Evolutionary conservation across 2,113 vertebrate genomes (phyloP), one percentile per base, ranked within the genome.

Genomic region (Coreoperca whiteheadi): DNA sequence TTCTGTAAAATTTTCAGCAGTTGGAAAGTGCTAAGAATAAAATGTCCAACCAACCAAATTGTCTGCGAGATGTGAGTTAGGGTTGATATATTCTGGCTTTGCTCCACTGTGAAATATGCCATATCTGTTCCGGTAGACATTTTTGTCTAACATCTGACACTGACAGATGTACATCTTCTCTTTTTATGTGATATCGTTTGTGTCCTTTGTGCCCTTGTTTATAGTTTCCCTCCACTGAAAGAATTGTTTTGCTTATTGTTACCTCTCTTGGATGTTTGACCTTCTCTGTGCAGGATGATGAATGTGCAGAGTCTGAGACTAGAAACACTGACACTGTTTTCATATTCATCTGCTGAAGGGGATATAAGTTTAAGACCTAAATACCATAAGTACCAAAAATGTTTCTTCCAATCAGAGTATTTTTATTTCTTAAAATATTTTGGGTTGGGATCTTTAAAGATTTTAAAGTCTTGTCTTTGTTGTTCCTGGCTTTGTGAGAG

Each of bases 1-100:
- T 76, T 54, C 53, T 79, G 46, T 43, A 74, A 28, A 50, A 25
- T 77, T 74, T 54, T 53, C 60, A 46, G 46, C 20, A 57, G 76
- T 21, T 4, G 15, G 8, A 66, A 74, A 71, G 57, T 41, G 18
- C 8, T 11, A 12, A 57, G 4, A 43, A 39, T 25, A 7, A 73
- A 63, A 63, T 87, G 43, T 66, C 32, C 32, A 34, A 34, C 32
- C 41, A 67, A 10, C 46, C 25, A 21, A 39, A 79, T 2, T 23
- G 7, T 53, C 25, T 25, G 16, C 54, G 8, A 37, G 43, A 53
- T 34, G 20, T 53, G 30, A 74, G 61, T 53, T 18, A 28, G 25
- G 28, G 63, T 30, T 30, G 43, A 60, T 59, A 41, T 6, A 50
- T 68, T 69, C 34, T 59, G 66, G 20, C 43, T 60, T n/a, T 67